Evolutionary conservation across 2,888 invertebrate species (phyloP).

Genomic region (Ametastegia equiseti): DNA sequence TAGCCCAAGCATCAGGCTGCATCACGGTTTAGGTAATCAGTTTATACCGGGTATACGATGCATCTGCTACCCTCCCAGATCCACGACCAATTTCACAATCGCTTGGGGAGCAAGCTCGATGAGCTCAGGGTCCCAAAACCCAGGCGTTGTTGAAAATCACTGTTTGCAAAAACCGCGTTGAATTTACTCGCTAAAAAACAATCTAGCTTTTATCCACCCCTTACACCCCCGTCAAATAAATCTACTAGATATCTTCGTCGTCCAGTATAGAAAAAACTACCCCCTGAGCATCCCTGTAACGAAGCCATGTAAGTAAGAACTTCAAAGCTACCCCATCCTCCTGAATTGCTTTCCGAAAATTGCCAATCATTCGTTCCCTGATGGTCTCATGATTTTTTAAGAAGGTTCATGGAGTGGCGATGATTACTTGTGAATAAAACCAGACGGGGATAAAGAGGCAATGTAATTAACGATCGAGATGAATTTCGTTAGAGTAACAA

Average conservation of each 20-base stretch:
- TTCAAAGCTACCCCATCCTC: background rate
- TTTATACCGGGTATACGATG: constrained; percentile 65
- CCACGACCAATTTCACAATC: constrained; percentile 45
- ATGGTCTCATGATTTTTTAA: too few species aligned
- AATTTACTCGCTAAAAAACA: background rate
- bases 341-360: background rate
- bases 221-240: background rate
- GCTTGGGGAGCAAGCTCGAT: background rate
- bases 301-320: background rate
- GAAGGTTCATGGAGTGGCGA: too few species aligned
- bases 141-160: background rate
- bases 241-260: background rate
- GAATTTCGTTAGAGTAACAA: background rate
- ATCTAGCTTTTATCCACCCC: background rate
- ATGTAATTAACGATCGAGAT: constrained; percentile 15
- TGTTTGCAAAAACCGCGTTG: background rate
- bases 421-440: too few species aligned
- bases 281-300: background rate
- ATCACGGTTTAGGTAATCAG: constrained; percentile 66
- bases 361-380: background rate
- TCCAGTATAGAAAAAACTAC: background rate
- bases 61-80: constrained; percentile 61
- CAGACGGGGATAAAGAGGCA: background rate
- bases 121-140: background rate
- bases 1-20: constrained; percentile 66